Conservation (phyloP, 1,140 invertebrate genomes). For the Cyclargus thomasi region DNA sequence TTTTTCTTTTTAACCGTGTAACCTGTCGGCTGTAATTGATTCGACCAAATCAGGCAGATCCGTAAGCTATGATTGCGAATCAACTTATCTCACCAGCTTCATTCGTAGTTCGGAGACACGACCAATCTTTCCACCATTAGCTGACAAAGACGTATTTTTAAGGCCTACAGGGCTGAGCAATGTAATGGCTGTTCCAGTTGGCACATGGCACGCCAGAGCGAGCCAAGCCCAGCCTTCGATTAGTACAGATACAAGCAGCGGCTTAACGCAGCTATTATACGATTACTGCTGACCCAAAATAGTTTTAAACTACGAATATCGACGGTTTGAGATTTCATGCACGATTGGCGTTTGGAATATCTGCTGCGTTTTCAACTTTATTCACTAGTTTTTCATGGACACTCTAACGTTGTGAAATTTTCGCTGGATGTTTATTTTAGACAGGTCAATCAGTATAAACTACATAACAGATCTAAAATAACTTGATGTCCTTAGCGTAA, state of each 20-base stretch:
- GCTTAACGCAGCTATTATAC: constrained; percentile 5
- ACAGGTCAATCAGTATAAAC: no score
- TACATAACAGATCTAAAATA: no score
- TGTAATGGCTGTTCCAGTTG: constrained; percentile 7
- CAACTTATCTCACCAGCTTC: no score
- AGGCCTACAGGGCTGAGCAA: neutral
- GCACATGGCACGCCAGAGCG: neutral
- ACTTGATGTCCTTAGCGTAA: no score
- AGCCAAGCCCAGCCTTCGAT: constrained; percentile 7
- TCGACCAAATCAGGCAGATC: no score
- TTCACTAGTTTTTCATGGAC: neutral
- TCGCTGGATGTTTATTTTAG: no score
- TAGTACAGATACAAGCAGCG: neutral
- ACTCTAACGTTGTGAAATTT: neutral
- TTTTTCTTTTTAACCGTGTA: no score
- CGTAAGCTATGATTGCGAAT: no score
- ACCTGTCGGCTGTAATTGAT: no score
- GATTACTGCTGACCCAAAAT: neutral
- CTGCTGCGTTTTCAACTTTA: neutral
- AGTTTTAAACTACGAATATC: neutral
- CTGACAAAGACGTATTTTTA: neutral
- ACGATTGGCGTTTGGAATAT: neutral
- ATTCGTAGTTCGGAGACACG: no score
- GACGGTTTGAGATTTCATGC: neutral
- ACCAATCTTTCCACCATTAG: no score